A percentile compares a stretch with the other conserved stretches of the same genome.
phyloP scores from a whole-genome alignment of 2,888 invertebrate genomes.

The Chorisops tibialis region DNA sequence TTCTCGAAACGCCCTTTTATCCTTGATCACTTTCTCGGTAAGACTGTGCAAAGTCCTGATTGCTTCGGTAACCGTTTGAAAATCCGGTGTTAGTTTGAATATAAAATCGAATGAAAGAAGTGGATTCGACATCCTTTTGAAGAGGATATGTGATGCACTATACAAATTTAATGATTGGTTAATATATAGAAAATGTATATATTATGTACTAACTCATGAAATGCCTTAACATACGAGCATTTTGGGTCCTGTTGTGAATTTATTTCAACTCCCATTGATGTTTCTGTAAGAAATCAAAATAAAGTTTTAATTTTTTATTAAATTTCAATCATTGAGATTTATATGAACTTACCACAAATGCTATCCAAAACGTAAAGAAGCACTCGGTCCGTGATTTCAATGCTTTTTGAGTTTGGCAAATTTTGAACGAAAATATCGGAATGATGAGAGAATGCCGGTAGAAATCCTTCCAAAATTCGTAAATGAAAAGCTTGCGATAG shows the following conservation, averaged over 20 bases:
- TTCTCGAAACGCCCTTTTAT: conserved; percentile 35
- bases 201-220: conserved; percentile 60
- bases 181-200: background rate
- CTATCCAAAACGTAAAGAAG: conserved; percentile 62
- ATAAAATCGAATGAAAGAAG: conserved; percentile 42
- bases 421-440: conserved; percentile 58
- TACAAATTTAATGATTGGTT: background rate
- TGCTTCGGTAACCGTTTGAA: conserved; percentile 37
- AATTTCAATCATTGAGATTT: no score
- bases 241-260: conserved; percentile 62
- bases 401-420: conserved; percentile 50
- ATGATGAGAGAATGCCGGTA: conserved; percentile 63
- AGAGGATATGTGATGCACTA: conserved; percentile 43
- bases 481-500: conserved; percentile 77
- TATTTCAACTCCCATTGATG: conserved; percentile 74
- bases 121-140: conserved; percentile 48
- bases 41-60: conserved; percentile 41
- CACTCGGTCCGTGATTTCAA: conserved; percentile 57
- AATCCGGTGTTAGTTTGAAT: conserved; percentile 40
- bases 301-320: background rate
- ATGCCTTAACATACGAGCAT: conserved; percentile 66
- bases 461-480: conserved; percentile 67
- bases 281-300: conserved; percentile 58
- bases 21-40: conserved; percentile 43
- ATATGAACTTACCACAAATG: conserved; percentile 58